Base-by-base conservation (phyloP, 2,888 invertebrate genomes). In the Cenopis cana region DNA sequence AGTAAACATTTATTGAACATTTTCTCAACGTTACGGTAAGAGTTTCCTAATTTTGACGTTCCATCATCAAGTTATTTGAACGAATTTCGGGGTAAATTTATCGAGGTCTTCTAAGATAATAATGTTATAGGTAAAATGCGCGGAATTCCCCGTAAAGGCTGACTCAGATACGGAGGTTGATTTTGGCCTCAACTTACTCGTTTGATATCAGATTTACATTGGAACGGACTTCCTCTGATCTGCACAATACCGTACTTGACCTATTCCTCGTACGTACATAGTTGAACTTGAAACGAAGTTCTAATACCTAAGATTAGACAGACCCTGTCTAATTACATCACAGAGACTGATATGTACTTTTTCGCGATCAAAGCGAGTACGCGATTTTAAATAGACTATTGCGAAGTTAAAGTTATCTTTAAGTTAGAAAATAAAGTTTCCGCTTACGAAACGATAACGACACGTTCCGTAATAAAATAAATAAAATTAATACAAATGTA, bases 101-200 rank as follows among this genome's bases (percentile, higher is more conserved):
- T 73, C 74, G 61, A 67, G 55, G 33, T 54, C 49, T 50, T 60
- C 17, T 20, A 54, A 17, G 65, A 55, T 60, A 49, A 36, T 36
- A 29, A 36, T 12, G 36, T 67, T 61, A 56, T 50, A 36, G 33
- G 54, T 55, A 36, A 66, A 60, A 60, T 20, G 29, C 24, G 46
- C 8, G 60, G 54, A 61, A 56, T 56, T 66, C 55, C 55, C 60
- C 38, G 38, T 29, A n/a, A 55, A 67, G 38, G 50, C 66, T 33
- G 61, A 56, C 11, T 61, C 71, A 71, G 55, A 61, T 49, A 17
- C 38, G 11, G 41, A 36, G 20, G 29, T 60, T 17, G 17, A 46
- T 46, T 46, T 46, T 46, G n/a, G n/a, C 14, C 46, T 14, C 5
- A 46, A 46, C n/a, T 5, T 33, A 24, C 24, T 24, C 24, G 2